phyloP scores from a whole-genome alignment of 2,113 vertebrate genomes.

The Elephantulus edwardii region DNA sequence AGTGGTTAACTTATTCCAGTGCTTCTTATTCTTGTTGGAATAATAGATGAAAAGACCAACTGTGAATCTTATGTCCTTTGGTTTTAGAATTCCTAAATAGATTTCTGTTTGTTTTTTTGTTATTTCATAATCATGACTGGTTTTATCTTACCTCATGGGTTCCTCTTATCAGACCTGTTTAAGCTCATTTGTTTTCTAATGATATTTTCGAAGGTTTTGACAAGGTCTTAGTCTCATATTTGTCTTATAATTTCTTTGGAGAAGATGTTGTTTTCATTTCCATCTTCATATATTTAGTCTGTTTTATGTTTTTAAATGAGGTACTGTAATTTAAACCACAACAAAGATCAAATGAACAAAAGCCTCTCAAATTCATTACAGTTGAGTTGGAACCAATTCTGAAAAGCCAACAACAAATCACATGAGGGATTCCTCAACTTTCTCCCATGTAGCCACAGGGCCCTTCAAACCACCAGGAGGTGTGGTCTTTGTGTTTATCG shows the following conservation, averaged over 20 bases:
- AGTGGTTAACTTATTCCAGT: constrained; percentile 20
- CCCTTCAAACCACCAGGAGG: too few relatives aligned
- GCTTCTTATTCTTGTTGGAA: background rate
- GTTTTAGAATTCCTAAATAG: constrained; percentile 9
- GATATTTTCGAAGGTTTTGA: constrained; percentile 35
- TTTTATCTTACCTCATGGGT: constrained; percentile 36
- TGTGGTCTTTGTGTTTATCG: too few relatives aligned
- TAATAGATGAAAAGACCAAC: constrained; percentile 47
- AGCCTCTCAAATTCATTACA: too few relatives aligned
- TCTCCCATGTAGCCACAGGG: too few relatives aligned
- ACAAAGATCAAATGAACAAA: too few relatives aligned
- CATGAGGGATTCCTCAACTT: too few relatives aligned
- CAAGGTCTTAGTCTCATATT: background rate
- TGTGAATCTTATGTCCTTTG: background rate
- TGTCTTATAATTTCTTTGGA: background rate
- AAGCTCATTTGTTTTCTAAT: constrained; percentile 46
- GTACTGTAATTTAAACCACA: background rate
- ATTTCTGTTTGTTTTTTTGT: constrained; percentile 36
- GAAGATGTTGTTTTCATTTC: constrained; percentile 3
- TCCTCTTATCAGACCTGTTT: constrained; percentile 8
- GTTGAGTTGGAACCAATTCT: too few relatives aligned
- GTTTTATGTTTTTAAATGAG: background rate
- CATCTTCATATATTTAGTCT: background rate
- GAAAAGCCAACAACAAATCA: too few relatives aligned
- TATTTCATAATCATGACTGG: background rate